Evolutionary conservation across 2,888 invertebrate species (phyloP), one percentile per base, ranked within the genome.

Genomic region (Torymus tubicola): DNA sequence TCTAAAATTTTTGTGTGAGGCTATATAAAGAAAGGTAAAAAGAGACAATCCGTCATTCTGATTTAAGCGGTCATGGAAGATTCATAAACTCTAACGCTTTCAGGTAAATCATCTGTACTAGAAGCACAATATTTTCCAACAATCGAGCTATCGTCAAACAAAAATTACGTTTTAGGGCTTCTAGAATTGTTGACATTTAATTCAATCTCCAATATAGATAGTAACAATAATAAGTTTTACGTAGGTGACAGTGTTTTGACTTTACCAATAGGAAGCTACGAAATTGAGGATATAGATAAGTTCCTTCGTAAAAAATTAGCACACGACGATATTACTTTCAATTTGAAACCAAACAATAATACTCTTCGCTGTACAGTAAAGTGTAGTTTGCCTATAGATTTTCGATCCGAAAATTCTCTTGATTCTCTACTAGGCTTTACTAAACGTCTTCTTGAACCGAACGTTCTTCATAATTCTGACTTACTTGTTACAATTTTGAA

Each of bases 401-500:
- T 78, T 42, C 0, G 1, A 50, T 57, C 65, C 5, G 31, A 64
- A 14, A 72, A 78, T 31, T 78, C 78, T 58, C 57, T 77, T 14
- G 61, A 60, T 14, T 11, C 12, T 14, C 60, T 78, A 2, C 31
- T 80, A 18, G 80, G 65, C 42, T 57, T 58, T 31, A 42, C 57
- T 73, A 83, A 21, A 21, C 2, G 21, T 21, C 21, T 21, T 21
- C 21, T 21, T 21, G 21, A 21, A 21, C 21, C 21, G 2, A 21
- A 21, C 21, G 21, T 21, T 21, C 2, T 21, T 21, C 2, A 21
- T 21, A 21, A 21, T 21, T 24, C 55, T 85, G 58, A 83, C 84
- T 82, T 85, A 85, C 72, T 64, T 84, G 2, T 21, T 21, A 2
- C 21, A 21, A 21, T 21, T 21, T 21, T 21, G 21, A 21, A 21